phyloP scores from a whole-genome alignment of 2,797 vertebrate genomes.

The Apogon hyalosoma region DNA sequence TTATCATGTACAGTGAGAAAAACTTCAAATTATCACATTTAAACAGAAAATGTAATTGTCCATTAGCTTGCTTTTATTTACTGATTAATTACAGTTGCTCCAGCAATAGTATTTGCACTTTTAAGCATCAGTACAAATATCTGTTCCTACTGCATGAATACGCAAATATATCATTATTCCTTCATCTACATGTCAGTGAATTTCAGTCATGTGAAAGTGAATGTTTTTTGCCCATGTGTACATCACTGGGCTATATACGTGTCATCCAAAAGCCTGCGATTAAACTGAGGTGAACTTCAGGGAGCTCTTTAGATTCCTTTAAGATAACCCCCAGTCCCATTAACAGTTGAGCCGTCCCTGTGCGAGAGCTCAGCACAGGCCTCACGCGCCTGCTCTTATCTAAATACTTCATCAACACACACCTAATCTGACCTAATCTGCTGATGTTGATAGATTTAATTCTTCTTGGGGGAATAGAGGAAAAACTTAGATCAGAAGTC shows the following conservation, averaged over 20 bases:
- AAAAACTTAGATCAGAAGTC: constrained; percentile 41
- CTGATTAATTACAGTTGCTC: no score
- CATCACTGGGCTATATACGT: constrained; percentile 46
- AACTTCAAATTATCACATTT: no score
- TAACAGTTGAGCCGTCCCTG: constrained; percentile 55
- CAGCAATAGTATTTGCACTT: no score
- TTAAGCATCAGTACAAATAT: no score
- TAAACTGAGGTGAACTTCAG: constrained; percentile 76
- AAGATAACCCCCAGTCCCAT: constrained; percentile 74
- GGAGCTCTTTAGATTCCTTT: constrained; percentile 79
- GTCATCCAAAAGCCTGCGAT: constrained; percentile 54
- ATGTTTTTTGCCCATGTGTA: constrained; percentile 20
- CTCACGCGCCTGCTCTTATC: constrained; percentile 77
- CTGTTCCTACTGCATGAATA: background rate
- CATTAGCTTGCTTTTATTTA: no score
- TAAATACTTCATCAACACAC: constrained; percentile 79
- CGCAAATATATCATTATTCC: background rate
- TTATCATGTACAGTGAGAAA: no score
- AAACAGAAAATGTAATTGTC: no score
- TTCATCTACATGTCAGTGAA: background rate
- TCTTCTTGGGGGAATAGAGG: constrained; percentile 40
- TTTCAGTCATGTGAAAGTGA: constrained; percentile 40
- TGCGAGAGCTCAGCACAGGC: constrained; percentile 60
- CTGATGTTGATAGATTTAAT: constrained; percentile 74
- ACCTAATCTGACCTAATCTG: constrained; percentile 70